Evolutionary conservation across 2,113 vertebrate species (phyloP).

Genomic region (Potamarius usumacintae): DNA sequence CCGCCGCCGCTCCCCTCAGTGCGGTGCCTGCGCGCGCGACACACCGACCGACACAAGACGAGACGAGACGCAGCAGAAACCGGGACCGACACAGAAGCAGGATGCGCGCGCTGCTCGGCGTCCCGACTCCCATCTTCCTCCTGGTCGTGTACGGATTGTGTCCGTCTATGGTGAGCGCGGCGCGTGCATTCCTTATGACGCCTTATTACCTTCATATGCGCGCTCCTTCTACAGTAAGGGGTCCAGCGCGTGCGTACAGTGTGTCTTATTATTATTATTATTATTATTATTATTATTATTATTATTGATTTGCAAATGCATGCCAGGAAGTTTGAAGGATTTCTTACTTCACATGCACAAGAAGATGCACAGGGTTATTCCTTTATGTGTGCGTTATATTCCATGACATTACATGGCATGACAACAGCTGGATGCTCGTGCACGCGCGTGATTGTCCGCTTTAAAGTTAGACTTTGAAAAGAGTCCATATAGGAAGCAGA

Average conservation of each 20-base stretch:
- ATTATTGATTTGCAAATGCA: background rate
- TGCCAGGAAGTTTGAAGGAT: background rate
- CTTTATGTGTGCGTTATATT: background rate
- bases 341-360: background rate
- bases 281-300: slow-evolving; percentile 12
- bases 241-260: background rate
- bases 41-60: background rate
- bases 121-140: slow-evolving; percentile 80
- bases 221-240: background rate
- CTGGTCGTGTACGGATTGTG: slow-evolving; percentile 82
- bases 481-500: background rate
- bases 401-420: background rate
- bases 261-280: background rate
- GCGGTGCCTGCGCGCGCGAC: background rate
- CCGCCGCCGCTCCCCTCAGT: background rate
- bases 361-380: background rate
- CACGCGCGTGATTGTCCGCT: background rate
- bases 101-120: slow-evolving; percentile 82
- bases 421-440: background rate
- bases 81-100: slow-evolving; percentile 56
- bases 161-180: slow-evolving; percentile 83
- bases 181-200: background rate
- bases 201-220: background rate
- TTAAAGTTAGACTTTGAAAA: background rate
- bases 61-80: background rate